Evolutionary conservation across 30 jellyfish, hydroid and myxozoan genomes (phyloP).

Genomic region (Rhopilema esculentum): DNA sequence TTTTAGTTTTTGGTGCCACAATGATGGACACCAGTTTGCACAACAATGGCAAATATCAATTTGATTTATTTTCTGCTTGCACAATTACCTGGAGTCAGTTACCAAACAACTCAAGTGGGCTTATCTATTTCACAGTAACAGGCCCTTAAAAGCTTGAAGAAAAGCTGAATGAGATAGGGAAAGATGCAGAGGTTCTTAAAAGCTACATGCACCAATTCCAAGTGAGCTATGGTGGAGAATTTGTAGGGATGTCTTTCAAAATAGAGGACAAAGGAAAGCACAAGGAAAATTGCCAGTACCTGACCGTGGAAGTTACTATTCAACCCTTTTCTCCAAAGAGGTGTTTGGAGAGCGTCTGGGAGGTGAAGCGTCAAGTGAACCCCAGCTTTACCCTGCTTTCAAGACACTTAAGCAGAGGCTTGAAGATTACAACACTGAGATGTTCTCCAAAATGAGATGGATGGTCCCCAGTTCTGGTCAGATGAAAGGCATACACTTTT

Average conservation of each 20-base stretch:
- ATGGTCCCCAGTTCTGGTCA: neutral
- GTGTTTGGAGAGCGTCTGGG: neutral
- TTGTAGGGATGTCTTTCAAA: too few species aligned
- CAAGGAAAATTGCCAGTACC: neutral
- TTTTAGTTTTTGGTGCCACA: too few species aligned
- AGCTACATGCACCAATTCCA: neutral
- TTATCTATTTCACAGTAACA: too few species aligned
- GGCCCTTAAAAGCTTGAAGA: too few species aligned
- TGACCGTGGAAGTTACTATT: neutral
- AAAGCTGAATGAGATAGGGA: too few species aligned
- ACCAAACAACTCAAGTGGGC: too few species aligned
- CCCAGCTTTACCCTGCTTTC: neutral
- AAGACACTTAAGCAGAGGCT: neutral
- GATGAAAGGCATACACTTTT: too few species aligned
- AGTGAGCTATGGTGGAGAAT: neutral
- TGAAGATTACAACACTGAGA: neutral
- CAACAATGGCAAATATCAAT: too few species aligned
- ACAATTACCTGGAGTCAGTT: too few species aligned
- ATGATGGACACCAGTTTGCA: too few species aligned
- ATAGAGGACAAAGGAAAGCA: neutral
- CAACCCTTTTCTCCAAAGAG: slow-evolving; percentile 4
- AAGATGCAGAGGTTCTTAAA: too few species aligned
- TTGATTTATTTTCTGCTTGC: too few species aligned
- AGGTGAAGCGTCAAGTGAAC: neutral
- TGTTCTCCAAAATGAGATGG: slow-evolving; percentile 1